Conservation (phyloP, 2,113 vertebrate species). For the Antigone vipio region DNA sequence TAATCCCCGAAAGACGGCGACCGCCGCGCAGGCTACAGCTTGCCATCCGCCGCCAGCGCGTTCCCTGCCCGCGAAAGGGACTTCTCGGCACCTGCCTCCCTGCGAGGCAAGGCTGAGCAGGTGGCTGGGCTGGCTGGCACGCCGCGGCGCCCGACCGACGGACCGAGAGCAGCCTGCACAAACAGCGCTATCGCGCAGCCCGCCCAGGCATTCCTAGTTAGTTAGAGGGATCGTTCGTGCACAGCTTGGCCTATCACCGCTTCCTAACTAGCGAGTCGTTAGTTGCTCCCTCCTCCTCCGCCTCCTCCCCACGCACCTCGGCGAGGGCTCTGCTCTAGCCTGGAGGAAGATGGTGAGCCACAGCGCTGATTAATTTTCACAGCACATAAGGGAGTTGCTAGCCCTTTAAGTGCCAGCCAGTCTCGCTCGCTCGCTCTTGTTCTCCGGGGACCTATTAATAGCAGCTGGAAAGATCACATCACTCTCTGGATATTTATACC, state of each 20-base stretch:
- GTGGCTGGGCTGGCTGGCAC: background rate
- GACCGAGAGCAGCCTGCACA: background rate
- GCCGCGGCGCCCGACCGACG: rapidly evolving
- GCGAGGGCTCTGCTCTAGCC: conserved; percentile 16
- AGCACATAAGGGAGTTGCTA: conserved; percentile 61
- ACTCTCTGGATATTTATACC: conserved; percentile 77
- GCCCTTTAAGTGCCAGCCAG: conserved; percentile 80
- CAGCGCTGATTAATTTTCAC: conserved; percentile 55
- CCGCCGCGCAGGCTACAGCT: rapidly evolving
- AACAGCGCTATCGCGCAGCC: background rate
- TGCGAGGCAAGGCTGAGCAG: background rate
- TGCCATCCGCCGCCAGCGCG: rapidly evolving
- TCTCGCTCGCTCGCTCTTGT: conserved; percentile 62
- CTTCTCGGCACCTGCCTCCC: background rate
- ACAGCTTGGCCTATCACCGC: background rate
- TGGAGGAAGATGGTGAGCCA: conserved; percentile 29
- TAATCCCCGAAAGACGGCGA: background rate
- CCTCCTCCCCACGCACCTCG: background rate
- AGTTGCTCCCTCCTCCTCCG: background rate
- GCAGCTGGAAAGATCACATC: conserved; percentile 86
- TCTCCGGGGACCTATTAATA: conserved; percentile 85
- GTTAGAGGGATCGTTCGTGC: background rate
- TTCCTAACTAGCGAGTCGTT: background rate
- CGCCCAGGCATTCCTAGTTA: background rate
- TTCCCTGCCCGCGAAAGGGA: background rate